Evolutionary conservation across 2,113 vertebrate species (phyloP), one percentile per base, ranked within the genome.

Genomic region (Himantopus leucocephalus): DNA sequence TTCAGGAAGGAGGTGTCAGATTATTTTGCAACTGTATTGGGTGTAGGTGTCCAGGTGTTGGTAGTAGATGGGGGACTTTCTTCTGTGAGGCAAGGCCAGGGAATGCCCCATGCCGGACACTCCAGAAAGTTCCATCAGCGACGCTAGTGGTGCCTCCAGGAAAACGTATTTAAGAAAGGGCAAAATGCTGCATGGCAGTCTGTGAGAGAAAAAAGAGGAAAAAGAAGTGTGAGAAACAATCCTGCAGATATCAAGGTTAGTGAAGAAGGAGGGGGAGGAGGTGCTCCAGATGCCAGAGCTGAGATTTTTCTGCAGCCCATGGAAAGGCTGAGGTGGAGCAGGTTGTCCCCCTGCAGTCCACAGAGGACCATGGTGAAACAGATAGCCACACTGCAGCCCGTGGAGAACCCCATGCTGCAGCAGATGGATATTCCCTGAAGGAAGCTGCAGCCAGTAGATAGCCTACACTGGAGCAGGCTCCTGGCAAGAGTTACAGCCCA

Each of bases 51-150:
- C 9, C 21, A 55, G 19, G 12, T 22, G 23, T 14, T 72, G 3
- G n/a, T 22, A 29, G 22, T 0, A 27, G 30, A 47, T 14, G 8
- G 4, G 4, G 6, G 7, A 11, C 15, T 37, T 21, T 6, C 18
- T 4, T 68, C 43, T 37, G 34, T 45, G 45, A 85, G 29, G 17
- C 48, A 52, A 68, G n/a, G 14, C 8, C 26, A 4, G 18, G 26
- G 32, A 2, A 27, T 66, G 30, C 15, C 22, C 8, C 23, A 10
- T 67, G 39, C 14, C 3, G 2, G 72, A 67, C 30, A 34, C 17
- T 47, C 26, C n/a, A 78, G 21, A 10, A 5, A 5, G 23, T 50
- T 66, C 43, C 22, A 64, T 27, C 35, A 43, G 43, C 13, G 12
- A 64, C 0, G 2, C 14, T 48, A 19, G 41, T 26, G 47, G 55